Evolutionary conservation across 2,113 vertebrate species (phyloP), one percentile per base, ranked within the genome.

Genomic region (Empidonax alnorum): DNA sequence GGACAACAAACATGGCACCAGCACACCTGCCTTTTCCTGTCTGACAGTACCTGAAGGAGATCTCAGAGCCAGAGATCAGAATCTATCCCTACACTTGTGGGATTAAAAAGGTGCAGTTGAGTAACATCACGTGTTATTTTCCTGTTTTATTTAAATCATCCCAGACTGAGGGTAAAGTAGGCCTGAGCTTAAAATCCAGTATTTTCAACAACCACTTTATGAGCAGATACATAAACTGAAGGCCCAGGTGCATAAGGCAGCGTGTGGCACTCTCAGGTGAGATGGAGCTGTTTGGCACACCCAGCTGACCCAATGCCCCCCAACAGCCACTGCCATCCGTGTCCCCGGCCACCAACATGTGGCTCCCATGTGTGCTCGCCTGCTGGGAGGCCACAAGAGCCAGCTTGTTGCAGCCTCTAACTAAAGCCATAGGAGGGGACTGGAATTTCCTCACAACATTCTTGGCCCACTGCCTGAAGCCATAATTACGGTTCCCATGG

Each of bases 401-500:
- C 94, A 95, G 90, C 92, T 63, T 91, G 71, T 94, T 93, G 86
- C 82, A 88, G 91, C 47, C 84, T 93, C 71, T 80, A 71, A 96
- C 69, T 87, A 49, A 88, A 94, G 88, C 65, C 94, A 95, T 87
- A 92, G 81, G 61, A 75, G 62, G 93, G 82, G 87, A 90, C 95
- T 93, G 94, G 94, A 91, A 91, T 96, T 96, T 97, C 97, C 96
- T 92, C 65, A 78, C 52, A 80, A 77, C 93, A 95, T 92, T 97
- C 93, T 75, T 97, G 97, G 97, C 96, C 73, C 31, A 35, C 58
- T 84, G 96, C 96, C 96, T 53, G 65, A 95, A 95, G 94, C 94
- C 90, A 88, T 97, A 96, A 97, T 95, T 84, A 58, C 91, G 75
- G 93, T 96, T 97, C 96, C 97, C 97, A 97, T 95, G 94, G 97